Evolutionary conservation across 1,140 invertebrate genomes (phyloP), one percentile per base, ranked within the genome.

Genomic region (Sitophilus oryzae): DNA sequence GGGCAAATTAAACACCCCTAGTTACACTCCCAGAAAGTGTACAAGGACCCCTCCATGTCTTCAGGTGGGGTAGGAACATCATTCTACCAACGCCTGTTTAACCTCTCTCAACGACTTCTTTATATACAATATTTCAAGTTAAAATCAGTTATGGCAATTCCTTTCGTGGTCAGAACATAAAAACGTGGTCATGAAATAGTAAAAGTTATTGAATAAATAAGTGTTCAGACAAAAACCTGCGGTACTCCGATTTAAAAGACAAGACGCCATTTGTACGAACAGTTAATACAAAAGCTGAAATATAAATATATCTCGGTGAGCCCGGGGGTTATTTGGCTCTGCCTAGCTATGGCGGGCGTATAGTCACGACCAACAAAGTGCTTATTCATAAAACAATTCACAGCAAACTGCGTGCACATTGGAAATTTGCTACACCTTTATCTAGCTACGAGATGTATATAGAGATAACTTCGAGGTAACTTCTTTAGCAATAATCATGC

Each of bases 301-400:
- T 61, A 61, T 59, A 61, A 61, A 61, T 54, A 58, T 58, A 48
- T 58, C 56, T 59, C 42, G 46, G 44, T 45, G 50, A 45, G 56
- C 59, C 56, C 25, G 16, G 20, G 38, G 59, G 59, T 49, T 37
- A 52, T 58, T 61, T 53, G 55, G 55, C 56, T 53, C 49, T 49
- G 49, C 49, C 44, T 49, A 40, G 42, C 49, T 30, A 55, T 42
- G 36, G 37, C 45, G 52, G 55, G 49, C 56, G 52, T 41, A 58
- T 40, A 48, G 60, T 61, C 60, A 61, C 60, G 60, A 61, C 56
- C 49, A 36, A 52, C 51, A 59, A 61, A 61, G 56, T 56, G 51
- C 56, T 61, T 61, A 61, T 59, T 61, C 60, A 61, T 61, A 59
- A 61, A 61, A 61, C 60, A 61, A 61, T 61, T 61, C 60, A 55